A percentile compares a stretch with the other conserved stretches of the same genome.
These are phyloP conservation scores for Sphaeramia orbicularis DNA, from an alignment of 2,797 vertebrate species.

Conservation along the genomic window DNA sequence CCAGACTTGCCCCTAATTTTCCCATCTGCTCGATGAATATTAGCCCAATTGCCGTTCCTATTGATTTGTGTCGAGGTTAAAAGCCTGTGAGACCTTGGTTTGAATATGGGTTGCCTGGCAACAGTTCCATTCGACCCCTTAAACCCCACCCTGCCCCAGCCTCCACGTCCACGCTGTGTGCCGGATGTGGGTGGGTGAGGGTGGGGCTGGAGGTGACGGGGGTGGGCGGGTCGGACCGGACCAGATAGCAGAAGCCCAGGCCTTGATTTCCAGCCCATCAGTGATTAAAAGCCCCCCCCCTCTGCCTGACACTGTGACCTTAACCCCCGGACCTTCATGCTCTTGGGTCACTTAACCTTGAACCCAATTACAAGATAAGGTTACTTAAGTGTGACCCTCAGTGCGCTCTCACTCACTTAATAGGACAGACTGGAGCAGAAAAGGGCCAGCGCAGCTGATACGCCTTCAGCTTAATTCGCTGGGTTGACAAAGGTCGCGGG, in stretches of 20 bases:
- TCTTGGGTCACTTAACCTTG: slow-evolving; percentile 89
- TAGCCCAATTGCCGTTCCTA: slow-evolving; percentile 77
- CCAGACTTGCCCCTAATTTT: slow-evolving; percentile 75
- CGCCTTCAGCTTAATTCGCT: slow-evolving; percentile 83
- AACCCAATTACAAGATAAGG: slow-evolving; percentile 91
- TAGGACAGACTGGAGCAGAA: slow-evolving; percentile 79
- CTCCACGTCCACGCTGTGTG: slow-evolving; percentile 36
- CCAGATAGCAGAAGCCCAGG: slow-evolving; percentile 74
- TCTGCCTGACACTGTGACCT: slow-evolving; percentile 84
- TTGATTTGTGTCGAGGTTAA: slow-evolving; percentile 85
- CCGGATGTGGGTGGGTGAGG: slow-evolving; percentile 43
- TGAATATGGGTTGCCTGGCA: slow-evolving; percentile 82
- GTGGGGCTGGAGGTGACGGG: slow-evolving; percentile 51
- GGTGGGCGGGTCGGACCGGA: slow-evolving; percentile 47
- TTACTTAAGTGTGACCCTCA: slow-evolving; percentile 85
- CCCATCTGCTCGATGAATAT: slow-evolving; percentile 85
- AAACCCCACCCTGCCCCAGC: slow-evolving; percentile 49
- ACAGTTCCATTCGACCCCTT: slow-evolving; percentile 63
- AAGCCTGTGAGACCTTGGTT: slow-evolving; percentile 83
- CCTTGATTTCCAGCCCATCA: slow-evolving; percentile 84
- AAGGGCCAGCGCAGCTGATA: slow-evolving; percentile 85
- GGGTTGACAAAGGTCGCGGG: slow-evolving; percentile 84
- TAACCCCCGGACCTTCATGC: slow-evolving; percentile 80
- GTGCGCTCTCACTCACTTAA: slow-evolving; percentile 83
- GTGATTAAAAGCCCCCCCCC: slow-evolving; percentile 86